Evolutionary conservation across 2,113 vertebrate species (phyloP), one percentile per base, ranked within the genome.

Genomic region (Taxidea taxus): DNA sequence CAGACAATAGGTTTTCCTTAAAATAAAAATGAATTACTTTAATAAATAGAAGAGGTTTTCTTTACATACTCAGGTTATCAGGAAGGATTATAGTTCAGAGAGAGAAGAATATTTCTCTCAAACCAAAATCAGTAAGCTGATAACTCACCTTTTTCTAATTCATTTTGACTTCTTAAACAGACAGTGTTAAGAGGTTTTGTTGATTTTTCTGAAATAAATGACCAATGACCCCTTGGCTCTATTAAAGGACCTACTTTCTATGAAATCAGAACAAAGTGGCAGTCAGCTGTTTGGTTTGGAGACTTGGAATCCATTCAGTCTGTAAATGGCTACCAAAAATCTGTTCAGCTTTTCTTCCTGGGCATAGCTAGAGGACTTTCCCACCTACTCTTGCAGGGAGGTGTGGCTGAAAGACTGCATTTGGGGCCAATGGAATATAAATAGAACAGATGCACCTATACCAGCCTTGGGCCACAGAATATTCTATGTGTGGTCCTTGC

Each of bases 131-230:
- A 91, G 18, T 37, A 58, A 72, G 15, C 4, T 31, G 13, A 81
- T 93, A 81, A 93, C 81, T 88, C 49, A 62, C 7, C 21, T 93
- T 93, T 84, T 68, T 13, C 37, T 93, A 91, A 92, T 70, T 96
- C 42, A 74, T 87, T 92, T 94, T 93, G 81, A 86, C 18, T 56
- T 84, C n/a, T 89, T 85, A 93, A 96, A 83, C 54, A 92, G 10
- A 68, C 14, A 68, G 34, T 49, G 27, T 70, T 95, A 39, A 88
- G 42, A 90, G 20, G 11, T 34, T 96, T 88, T 42, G 13, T 64
- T 93, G 37, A 91, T 77, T 95, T 95, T 96, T 95, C 70, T 84
- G 44, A 29, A 95, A 39, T 54, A 89, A 94, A 96, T 92, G 44
- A 54, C 12, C 47, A 91, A 15, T 80, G 34, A 68, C 21, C 1